phyloP scores from a whole-genome alignment of 1,140 invertebrate species.

The Reticulitermes speratus region DNA sequence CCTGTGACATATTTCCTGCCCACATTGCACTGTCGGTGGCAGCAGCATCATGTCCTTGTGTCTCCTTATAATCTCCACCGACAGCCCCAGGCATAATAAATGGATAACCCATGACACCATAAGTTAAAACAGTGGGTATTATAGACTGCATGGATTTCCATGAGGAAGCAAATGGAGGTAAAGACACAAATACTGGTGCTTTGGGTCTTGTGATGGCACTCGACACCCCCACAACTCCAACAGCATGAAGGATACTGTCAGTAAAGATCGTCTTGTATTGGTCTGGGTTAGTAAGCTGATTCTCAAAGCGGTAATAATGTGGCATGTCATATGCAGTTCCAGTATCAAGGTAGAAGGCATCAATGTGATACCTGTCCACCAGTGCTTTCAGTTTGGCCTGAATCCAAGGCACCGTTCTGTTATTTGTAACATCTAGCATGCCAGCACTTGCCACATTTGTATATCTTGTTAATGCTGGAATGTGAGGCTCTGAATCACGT shows the following conservation, averaged over 20 bases:
- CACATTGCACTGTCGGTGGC: neutral
- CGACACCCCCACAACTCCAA: slow-evolving; percentile 78
- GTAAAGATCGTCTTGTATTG: slow-evolving; percentile 75
- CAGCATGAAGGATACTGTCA: slow-evolving; percentile 42
- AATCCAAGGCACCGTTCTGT: slow-evolving; percentile 73
- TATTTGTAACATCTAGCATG: slow-evolving; percentile 82
- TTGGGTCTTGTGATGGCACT: slow-evolving; percentile 77
- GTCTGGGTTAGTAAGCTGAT: slow-evolving; percentile 73
- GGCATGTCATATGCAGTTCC: slow-evolving; percentile 87
- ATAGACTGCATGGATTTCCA: slow-evolving; percentile 85
- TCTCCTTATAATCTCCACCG: slow-evolving; percentile 72
- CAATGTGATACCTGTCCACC: slow-evolving; percentile 72
- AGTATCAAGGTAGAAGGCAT: slow-evolving; percentile 87
- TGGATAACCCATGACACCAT: slow-evolving; percentile 85
- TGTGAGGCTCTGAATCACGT: slow-evolving; percentile 66
- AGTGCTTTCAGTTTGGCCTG: slow-evolving; percentile 69
- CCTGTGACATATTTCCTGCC: slow-evolving; percentile 41
- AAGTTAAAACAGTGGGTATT: slow-evolving; percentile 82
- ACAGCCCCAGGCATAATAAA: slow-evolving; percentile 92
- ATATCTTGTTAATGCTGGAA: slow-evolving; percentile 74
- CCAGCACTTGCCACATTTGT: slow-evolving; percentile 74
- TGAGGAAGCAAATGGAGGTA: slow-evolving; percentile 81
- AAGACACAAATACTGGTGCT: slow-evolving; percentile 80
- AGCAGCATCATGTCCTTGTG: slow-evolving; percentile 61
- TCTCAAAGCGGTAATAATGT: slow-evolving; percentile 71